These are phyloP conservation scores for Orussus abietinus DNA, from an alignment of 1,140 invertebrate species.

Conservation along the genomic window DNA sequence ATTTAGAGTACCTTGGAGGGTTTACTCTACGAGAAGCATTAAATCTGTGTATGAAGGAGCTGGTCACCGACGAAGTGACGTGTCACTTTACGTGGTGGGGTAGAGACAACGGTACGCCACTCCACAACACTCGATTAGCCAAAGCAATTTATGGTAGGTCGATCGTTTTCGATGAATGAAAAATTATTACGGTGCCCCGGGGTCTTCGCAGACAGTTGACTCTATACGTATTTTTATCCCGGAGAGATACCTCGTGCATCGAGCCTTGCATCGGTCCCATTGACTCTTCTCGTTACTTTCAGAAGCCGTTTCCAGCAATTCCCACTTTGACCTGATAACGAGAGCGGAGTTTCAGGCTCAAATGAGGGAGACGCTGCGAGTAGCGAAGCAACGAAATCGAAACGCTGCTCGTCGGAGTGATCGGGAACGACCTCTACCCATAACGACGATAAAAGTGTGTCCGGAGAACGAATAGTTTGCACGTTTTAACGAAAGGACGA, in stretches of 20 bases:
- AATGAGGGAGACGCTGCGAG: slow-evolving; percentile 26
- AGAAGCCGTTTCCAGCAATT: slow-evolving; percentile 23
- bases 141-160: slow-evolving; percentile 23
- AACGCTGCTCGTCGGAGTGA: slow-evolving; percentile 23
- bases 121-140: slow-evolving; percentile 27
- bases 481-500: too few species aligned
- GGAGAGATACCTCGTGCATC: too few species aligned
- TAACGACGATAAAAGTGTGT: too few species aligned
- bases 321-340: slow-evolving; percentile 23
- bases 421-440: too few species aligned
- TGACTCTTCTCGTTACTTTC: too few species aligned
- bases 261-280: too few species aligned
- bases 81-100: slow-evolving; percentile 28
- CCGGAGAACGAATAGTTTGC: too few species aligned
- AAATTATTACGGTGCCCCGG: not conserved
- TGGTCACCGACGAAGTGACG: slow-evolving; percentile 22
- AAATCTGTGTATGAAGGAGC: slow-evolving; percentile 26
- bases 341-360: slow-evolving; percentile 26
- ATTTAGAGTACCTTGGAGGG: slow-evolving; percentile 26
- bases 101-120: slow-evolving; percentile 26
- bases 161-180: slow-evolving; percentile 3
- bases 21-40: slow-evolving; percentile 26
- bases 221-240: too few species aligned
- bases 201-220: not conserved
- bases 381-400: slow-evolving; percentile 26